A percentile compares a stretch with the other conserved stretches of the same genome.
Conservation (phyloP, 2,113 vertebrate species). For the Mohoua ochrocephala region DNA sequence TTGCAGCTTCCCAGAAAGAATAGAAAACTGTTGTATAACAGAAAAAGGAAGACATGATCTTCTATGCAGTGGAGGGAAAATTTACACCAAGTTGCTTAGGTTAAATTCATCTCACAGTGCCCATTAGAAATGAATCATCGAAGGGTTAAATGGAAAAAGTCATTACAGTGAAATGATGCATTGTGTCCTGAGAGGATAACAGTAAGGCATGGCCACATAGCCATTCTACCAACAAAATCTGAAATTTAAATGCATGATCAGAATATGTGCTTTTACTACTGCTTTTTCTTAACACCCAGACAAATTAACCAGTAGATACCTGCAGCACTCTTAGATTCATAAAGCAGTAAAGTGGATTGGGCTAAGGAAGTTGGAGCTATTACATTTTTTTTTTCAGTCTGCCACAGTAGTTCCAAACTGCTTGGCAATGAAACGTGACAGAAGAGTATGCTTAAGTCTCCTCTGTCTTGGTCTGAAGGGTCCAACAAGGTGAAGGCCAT, state of each 20-base stretch:
- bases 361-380: background rate
- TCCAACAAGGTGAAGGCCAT: slow-evolving; percentile 50
- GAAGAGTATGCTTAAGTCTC: slow-evolving; percentile 9
- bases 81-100: background rate
- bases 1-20: background rate
- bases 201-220: background rate
- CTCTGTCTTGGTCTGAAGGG: slow-evolving; percentile 48
- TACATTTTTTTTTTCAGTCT: background rate
- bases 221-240: background rate
- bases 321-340: background rate
- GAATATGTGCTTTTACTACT: background rate
- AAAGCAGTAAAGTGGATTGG: background rate
- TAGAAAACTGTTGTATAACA: background rate
- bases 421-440: background rate
- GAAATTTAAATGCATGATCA: background rate
- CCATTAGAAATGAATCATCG: background rate
- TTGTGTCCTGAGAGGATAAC: background rate
- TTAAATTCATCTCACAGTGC: background rate
- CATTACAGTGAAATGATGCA: background rate
- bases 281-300: background rate
- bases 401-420: background rate
- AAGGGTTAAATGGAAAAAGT: background rate
- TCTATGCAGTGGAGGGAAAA: background rate
- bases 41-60: background rate
- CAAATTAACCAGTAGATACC: background rate